Evolutionary conservation across 2,113 vertebrate genomes (phyloP).

Genomic region (Siphamia tubifer): DNA sequence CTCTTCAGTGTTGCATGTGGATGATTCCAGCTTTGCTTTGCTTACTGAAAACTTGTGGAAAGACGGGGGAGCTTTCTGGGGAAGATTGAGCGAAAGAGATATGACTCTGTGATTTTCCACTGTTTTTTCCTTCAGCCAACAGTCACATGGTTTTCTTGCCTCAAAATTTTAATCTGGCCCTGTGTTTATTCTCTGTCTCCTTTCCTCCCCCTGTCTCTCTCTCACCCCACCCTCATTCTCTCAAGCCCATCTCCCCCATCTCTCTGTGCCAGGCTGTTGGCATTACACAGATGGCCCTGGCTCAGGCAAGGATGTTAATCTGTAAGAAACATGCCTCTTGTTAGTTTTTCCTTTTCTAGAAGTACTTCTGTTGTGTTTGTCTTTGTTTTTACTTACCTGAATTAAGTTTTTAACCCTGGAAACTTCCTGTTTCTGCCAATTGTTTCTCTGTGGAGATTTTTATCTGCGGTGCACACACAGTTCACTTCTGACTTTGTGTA

Average conservation of each 20-base stretch:
- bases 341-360: constrained; percentile 32
- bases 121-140: constrained; percentile 21
- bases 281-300: constrained; percentile 65
- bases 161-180: constrained; percentile 53
- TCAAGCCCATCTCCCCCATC: constrained; percentile 37
- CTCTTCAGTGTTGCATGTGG: neutral
- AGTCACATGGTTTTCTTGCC: constrained; percentile 50
- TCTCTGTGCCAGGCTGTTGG: constrained; percentile 51
- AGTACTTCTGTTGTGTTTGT: constrained; percentile 21
- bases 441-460: constrained; percentile 26
- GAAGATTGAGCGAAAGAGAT: neutral
- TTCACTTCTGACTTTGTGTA: constrained; percentile 38
- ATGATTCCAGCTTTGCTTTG: neutral
- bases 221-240: constrained; percentile 8
- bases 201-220: neutral
- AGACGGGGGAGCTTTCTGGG: neutral
- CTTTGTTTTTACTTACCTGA: constrained; percentile 12
- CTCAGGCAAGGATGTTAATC: constrained; percentile 57
- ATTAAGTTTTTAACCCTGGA: constrained; percentile 32
- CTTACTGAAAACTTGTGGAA: neutral
- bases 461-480: neutral
- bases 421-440: constrained; percentile 30
- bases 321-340: constrained; percentile 42
- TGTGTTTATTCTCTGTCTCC: constrained; percentile 32
- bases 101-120: constrained; percentile 49